Percentiles rank a stretch among this genome's conserved stretches.
Conservation (phyloP, 2,797 vertebrate species). For the Huso huso region DNA sequence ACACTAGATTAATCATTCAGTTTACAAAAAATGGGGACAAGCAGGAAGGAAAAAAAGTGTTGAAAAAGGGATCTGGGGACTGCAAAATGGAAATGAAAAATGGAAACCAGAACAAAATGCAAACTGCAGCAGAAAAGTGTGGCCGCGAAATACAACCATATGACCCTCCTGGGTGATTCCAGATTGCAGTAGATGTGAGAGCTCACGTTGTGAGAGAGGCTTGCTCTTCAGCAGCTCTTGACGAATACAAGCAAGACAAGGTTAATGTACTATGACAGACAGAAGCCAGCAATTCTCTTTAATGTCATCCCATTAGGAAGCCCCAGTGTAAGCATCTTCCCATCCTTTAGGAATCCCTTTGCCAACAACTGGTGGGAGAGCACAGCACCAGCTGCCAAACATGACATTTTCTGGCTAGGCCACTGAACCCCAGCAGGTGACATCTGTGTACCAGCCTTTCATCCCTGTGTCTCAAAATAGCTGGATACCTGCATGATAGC, state of each 20-base stretch:
- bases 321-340: slow-evolving; percentile 66
- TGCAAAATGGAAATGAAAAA: slow-evolving; percentile 6
- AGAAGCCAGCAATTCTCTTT: slow-evolving; percentile 78
- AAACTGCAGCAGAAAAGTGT: slow-evolving; percentile 16
- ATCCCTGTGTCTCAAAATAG: slow-evolving; percentile 52
- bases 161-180: slow-evolving; percentile 24
- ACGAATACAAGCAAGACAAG: slow-evolving; percentile 61
- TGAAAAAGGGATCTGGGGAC: not conserved
- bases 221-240: slow-evolving; percentile 21
- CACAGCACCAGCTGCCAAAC: slow-evolving; percentile 61
- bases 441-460: slow-evolving; percentile 66
- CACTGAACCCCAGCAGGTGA: slow-evolving; percentile 61
- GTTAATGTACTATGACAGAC: slow-evolving; percentile 76
- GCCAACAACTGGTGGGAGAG: slow-evolving; percentile 68
- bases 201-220: slow-evolving; percentile 25
- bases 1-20: too few relatives aligned
- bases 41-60: slow-evolving; percentile 3
- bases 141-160: slow-evolving; percentile 22
- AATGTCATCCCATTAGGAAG: slow-evolving; percentile 78
- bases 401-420: slow-evolving; percentile 64
- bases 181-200: slow-evolving; percentile 31
- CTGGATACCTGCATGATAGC: slow-evolving; percentile 63
- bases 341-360: slow-evolving; percentile 61
- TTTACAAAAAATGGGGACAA: not conserved
- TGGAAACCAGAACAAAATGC: slow-evolving; percentile 8